Base-by-base conservation (phyloP, 2,888 invertebrate species). In the Aplocera efformata region DNA sequence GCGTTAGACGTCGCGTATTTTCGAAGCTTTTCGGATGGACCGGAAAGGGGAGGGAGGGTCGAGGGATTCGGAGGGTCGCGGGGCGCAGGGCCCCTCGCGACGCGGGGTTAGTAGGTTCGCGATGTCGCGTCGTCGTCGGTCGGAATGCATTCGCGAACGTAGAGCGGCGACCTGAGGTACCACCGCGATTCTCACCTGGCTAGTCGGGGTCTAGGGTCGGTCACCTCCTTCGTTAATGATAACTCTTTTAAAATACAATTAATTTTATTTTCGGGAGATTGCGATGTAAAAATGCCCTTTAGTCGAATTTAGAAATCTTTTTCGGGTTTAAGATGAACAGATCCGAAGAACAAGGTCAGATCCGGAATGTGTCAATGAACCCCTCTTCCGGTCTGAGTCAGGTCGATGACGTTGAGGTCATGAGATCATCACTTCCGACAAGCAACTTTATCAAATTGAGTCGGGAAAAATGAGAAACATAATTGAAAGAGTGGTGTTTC, bases 101-200 rank as follows among this genome's bases (percentile, higher is more conserved):
- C 75, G 84, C 84, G 83, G 86, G 84, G 86, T 84, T 85, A 86
- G 85, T 85, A 83, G 85, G 85, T 84, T 83, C 86, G 85, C 84
- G 79, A 82, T 81, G 84, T 84, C 85, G 85, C 81, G 79, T 79
- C 83, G 84, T 73, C 72, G 80, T 76, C 82, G 84, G 85, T 79
- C 81, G 83, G 85, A 83, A 86, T 86, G 86, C 86, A 86, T 86
- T 86, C 85, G 84, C 84, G 85, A 78, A 83, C 82, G 82, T 83
- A 78, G 81, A 84, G 82, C 79, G 79, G 84, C 76, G 80, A 84
- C 82, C 84, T 84, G 69, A 84, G 85, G 85, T 84, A 75, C 78
- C 84, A 77, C 72, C 77, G 79, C 72, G 75, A 64, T 70, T 74
- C 70, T 77, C 72, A 84, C 86, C 83, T 84, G 82, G 60, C 54